phyloP scores from a whole-genome alignment of 2,797 vertebrate species.

The Hemibagrus guttatus region DNA sequence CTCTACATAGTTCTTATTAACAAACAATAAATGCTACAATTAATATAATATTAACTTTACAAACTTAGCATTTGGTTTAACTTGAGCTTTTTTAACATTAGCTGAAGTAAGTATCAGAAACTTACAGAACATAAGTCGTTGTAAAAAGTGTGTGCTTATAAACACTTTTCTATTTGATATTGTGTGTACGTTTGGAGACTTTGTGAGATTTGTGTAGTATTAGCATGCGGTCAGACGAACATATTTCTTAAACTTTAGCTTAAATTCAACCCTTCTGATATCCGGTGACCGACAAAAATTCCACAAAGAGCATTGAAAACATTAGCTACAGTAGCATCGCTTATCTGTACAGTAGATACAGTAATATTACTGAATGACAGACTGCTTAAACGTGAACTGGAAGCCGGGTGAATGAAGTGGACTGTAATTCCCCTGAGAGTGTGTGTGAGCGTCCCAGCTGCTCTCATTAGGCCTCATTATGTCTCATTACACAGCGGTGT shows the following conservation, averaged over 20 bases:
- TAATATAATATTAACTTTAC: too few species aligned
- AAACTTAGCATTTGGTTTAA: too few species aligned
- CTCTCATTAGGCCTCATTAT: slow-evolving; percentile 60
- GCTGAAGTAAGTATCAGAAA: too few species aligned
- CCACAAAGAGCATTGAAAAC: too few species aligned
- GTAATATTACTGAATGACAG: neutral
- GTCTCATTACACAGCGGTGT: slow-evolving; percentile 56
- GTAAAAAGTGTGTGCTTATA: too few species aligned
- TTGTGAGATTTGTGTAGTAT: neutral
- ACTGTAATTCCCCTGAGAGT: slow-evolving; percentile 49
- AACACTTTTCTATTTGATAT: too few species aligned
- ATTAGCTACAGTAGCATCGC: neutral
- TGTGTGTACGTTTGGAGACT: neutral
- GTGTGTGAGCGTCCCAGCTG: slow-evolving; percentile 54
- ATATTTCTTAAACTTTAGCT: neutral
- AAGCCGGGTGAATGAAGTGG: slow-evolving; percentile 24
- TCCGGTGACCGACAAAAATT: neutral
- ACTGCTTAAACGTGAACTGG: slow-evolving; percentile 9
- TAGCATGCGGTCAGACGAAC: neutral
- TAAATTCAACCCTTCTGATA: neutral
- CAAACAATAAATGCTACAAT: neutral
- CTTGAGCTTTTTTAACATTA: too few species aligned
- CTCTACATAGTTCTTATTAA: neutral
- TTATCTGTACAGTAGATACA: slow-evolving; percentile 6
- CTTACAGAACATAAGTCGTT: too few species aligned